Evolutionary conservation across 2,113 vertebrate genomes (phyloP).

Genomic region (Caranx ignobilis): DNA sequence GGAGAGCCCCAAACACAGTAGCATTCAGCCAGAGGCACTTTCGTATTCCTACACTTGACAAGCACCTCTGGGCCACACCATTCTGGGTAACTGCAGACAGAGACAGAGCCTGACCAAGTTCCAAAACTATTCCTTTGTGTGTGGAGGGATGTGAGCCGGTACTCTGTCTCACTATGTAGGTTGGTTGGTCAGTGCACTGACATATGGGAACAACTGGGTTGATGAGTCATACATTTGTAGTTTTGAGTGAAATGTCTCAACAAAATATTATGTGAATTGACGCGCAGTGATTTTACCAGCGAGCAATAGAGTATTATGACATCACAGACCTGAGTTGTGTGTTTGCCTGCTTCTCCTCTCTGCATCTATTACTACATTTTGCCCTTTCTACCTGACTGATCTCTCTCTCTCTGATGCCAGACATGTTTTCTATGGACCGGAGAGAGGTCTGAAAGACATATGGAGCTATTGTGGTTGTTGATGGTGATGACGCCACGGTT

Average conservation of each 20-base stretch:
- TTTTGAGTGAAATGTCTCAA: neutral
- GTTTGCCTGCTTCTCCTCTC: neutral
- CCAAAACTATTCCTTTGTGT: too few species aligned
- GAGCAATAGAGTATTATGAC: neutral
- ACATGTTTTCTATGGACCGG: constrained; percentile 35
- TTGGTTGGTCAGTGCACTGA: too few species aligned
- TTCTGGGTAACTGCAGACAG: too few species aligned
- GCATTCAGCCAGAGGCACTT: too few species aligned
- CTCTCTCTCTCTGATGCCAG: constrained; percentile 40
- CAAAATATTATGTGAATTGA: neutral
- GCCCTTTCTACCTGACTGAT: constrained; percentile 33
- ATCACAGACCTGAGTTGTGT: constrained; percentile 2
- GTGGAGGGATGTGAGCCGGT: too few species aligned
- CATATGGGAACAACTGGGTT: too few species aligned
- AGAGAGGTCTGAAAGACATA: constrained; percentile 63
- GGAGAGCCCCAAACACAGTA: too few species aligned
- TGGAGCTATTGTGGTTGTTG: constrained; percentile 63
- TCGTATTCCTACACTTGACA: too few species aligned
- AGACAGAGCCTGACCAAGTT: too few species aligned
- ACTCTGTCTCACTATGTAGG: too few species aligned
- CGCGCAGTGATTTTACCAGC: neutral
- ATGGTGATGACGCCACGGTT: constrained; percentile 57
- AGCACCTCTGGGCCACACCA: too few species aligned
- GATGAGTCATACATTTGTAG: neutral
- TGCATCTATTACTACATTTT: constrained; percentile 17